A percentile compares a stretch with the other conserved stretches of the same genome.
Evolutionary conservation across 2,888 invertebrate species (phyloP).

Genomic region (Polydrusus pterygomalis): DNA sequence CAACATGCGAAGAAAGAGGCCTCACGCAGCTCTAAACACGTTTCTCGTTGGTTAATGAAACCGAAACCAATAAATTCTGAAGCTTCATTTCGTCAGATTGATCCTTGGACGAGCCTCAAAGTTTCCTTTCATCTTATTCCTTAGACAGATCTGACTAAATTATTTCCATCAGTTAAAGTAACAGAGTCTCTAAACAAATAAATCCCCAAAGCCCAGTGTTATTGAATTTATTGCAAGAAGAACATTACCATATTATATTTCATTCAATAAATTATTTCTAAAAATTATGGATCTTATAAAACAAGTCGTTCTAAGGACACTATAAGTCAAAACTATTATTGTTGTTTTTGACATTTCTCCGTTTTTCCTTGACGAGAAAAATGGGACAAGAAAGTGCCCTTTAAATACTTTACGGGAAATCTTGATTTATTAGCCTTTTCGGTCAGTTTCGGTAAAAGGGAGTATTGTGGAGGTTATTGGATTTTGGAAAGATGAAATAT

Average conservation of each 20-base stretch:
- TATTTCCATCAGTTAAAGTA: too few species aligned
- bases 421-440: not conserved
- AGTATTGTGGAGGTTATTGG: not conserved
- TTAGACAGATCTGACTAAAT: too few species aligned
- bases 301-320: not conserved
- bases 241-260: not conserved
- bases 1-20: too few species aligned
- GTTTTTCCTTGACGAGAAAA: not conserved
- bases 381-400: not conserved
- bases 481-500: not conserved
- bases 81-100: too few species aligned
- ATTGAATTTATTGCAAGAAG: not conserved
- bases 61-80: too few species aligned
- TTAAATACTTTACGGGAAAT: slow-evolving; percentile 4
- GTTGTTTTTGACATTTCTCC: slow-evolving; percentile 5
- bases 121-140: too few species aligned
- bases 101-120: too few species aligned
- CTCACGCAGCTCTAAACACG: too few species aligned
- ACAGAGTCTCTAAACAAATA: too few species aligned
- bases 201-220: too few species aligned
- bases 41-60: too few species aligned
- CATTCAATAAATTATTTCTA: not conserved
- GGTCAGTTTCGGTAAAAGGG: not conserved
- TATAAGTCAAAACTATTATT: slow-evolving; percentile 13
- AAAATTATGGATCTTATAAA: slow-evolving; percentile 2